Percentiles rank a stretch among this genome's conserved stretches.
phyloP scores from a whole-genome alignment of 2,797 vertebrate species.

The Rhabdomys pumilio region DNA sequence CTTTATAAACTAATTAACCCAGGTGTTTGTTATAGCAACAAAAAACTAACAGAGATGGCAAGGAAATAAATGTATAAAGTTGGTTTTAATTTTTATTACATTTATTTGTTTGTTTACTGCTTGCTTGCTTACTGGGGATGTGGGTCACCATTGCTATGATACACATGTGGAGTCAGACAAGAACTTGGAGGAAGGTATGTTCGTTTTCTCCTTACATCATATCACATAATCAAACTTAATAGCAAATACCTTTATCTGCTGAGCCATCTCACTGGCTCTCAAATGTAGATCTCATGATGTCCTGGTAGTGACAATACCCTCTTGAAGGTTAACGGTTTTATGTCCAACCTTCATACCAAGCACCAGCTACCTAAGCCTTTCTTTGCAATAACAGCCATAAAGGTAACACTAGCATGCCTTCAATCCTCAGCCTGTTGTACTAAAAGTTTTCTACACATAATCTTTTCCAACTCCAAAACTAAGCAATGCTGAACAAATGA shows the following conservation, averaged over 20 bases:
- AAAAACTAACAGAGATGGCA: not conserved
- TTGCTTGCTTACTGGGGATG: not conserved
- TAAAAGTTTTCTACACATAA: not conserved
- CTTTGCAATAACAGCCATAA: not conserved
- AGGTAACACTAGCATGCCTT: not conserved
- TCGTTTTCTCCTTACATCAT: not conserved
- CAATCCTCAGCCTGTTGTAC: not conserved
- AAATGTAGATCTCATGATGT: not conserved
- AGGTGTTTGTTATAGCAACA: not conserved
- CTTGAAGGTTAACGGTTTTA: not conserved
- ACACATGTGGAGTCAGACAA: not conserved
- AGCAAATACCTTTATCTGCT: not conserved
- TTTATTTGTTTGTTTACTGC: not conserved
- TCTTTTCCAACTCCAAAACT: not conserved
- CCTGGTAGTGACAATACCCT: not conserved
- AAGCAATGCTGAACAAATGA: not conserved
- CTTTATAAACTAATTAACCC: not conserved
- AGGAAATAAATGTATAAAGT: slow-evolving; percentile 44
- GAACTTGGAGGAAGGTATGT: not conserved
- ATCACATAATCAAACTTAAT: not conserved
- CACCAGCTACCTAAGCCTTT: not conserved
- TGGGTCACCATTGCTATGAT: not conserved
- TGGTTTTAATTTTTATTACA: not conserved
- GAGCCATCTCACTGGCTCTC: not conserved
- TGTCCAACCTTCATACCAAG: not conserved